These are phyloP conservation scores for Columba janthina DNA, from an alignment of 2,113 vertebrate genomes.

Conservation along the genomic window DNA sequence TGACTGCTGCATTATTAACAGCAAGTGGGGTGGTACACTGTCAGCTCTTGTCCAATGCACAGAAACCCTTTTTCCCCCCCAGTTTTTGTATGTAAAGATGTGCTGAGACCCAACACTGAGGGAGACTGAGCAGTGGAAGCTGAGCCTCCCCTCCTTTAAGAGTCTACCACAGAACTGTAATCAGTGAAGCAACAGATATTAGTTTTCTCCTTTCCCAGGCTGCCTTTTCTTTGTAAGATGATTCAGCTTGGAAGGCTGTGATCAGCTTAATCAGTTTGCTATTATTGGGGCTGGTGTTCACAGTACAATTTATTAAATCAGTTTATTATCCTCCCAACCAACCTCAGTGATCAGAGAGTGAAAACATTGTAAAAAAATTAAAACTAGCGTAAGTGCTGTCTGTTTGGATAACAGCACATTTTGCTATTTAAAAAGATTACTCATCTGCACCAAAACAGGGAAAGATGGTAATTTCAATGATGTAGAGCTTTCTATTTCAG, in stretches of 20 bases:
- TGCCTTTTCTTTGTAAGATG: background rate
- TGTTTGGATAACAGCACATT: conserved; percentile 68
- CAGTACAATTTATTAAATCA: conserved; percentile 61
- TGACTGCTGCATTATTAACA: background rate
- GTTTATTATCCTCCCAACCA: conserved; percentile 65
- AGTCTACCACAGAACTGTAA: background rate
- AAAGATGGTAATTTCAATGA: conserved; percentile 79
- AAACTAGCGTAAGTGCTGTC: conserved; percentile 66
- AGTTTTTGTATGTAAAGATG: background rate
- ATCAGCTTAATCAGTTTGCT: conserved; percentile 58
- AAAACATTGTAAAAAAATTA: conserved; percentile 70
- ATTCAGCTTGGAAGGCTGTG: conserved; percentile 28
- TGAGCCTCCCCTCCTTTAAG: background rate
- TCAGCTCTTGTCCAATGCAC: background rate
- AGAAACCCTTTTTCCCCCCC: background rate
- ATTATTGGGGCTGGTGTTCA: conserved; percentile 42
- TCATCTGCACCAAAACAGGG: conserved; percentile 65
- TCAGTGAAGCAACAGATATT: background rate
- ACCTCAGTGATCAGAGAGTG: conserved; percentile 50
- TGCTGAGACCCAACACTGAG: background rate
- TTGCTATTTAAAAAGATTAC: conserved; percentile 64
- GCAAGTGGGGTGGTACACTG: background rate
- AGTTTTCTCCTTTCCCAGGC: background rate
- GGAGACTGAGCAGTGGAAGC: background rate
- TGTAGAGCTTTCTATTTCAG: conserved; percentile 76